Conservation (phyloP, 2,888 invertebrate species). For the Plebejus anna region DNA sequence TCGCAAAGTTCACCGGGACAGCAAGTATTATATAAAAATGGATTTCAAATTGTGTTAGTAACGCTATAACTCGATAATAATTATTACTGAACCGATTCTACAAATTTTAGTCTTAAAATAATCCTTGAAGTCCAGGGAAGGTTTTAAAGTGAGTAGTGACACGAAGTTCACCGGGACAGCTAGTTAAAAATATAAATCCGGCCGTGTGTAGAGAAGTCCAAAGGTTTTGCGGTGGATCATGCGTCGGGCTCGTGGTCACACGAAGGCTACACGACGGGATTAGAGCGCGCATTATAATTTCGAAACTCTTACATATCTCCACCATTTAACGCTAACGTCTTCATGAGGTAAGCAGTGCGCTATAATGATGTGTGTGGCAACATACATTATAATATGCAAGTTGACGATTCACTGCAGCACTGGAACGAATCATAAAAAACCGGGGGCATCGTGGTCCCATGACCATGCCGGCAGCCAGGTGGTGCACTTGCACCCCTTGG, state of each 20-base stretch:
- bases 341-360: conserved; percentile 17
- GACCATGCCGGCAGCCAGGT: too few relatives aligned
- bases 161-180: too few relatives aligned
- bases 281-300: conserved; percentile 12
- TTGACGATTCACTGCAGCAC: neutral
- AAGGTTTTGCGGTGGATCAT: neutral
- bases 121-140: too few relatives aligned
- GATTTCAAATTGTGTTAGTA: too few relatives aligned
- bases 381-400: neutral
- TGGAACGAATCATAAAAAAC: conserved; percentile 8
- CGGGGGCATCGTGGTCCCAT: neutral
- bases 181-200: too few relatives aligned
- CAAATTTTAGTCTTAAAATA: too few relatives aligned
- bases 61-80: too few relatives aligned
- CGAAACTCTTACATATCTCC: conserved; percentile 24
- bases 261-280: conserved; percentile 7
- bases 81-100: too few relatives aligned
- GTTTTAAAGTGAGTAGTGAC: too few relatives aligned
- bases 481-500: too few relatives aligned
- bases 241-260: neutral
- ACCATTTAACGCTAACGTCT: conserved; percentile 14
- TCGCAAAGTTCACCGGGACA: too few relatives aligned
- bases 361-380: conserved; percentile 23
- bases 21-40: too few relatives aligned
- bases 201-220: neutral